These are phyloP conservation scores for Orcinus orca DNA, from an alignment of 2,113 vertebrate genomes.

Conservation along the genomic window DNA sequence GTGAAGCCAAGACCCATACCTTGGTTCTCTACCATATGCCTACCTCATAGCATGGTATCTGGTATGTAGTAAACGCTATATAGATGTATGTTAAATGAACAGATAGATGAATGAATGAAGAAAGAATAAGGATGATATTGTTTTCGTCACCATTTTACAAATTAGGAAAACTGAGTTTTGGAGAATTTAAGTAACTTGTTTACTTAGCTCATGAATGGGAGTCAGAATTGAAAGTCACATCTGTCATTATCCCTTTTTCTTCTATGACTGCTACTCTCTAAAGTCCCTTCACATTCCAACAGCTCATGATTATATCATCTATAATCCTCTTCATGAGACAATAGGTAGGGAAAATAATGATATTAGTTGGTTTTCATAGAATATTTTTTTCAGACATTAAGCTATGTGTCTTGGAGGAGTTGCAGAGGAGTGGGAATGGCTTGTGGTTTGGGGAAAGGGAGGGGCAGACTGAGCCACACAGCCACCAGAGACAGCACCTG, in stretches of 20 bases:
- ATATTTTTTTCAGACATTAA: not conserved
- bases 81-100: not conserved
- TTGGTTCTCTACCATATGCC: not conserved
- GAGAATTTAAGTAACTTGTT: not conserved
- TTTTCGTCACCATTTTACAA: not conserved
- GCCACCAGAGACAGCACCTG: slow-evolving; percentile 61
- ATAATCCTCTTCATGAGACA: not conserved
- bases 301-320: not conserved
- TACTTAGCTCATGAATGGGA: not conserved
- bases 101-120: not conserved
- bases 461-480: not conserved
- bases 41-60: not conserved
- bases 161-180: not conserved
- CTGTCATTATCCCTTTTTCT: not conserved
- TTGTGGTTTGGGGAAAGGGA: slow-evolving; percentile 42
- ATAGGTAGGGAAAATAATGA: not conserved
- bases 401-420: not conserved
- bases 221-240: not conserved
- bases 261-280: not conserved
- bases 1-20: not conserved
- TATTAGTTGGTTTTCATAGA: not conserved
- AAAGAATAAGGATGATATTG: not conserved
- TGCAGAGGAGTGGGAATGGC: not conserved
- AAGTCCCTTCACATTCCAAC: not conserved
- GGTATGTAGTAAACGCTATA: not conserved